These are phyloP conservation scores for Ctenomys sociabilis DNA, from an alignment of 2,113 vertebrate species.

Conservation along the genomic window DNA sequence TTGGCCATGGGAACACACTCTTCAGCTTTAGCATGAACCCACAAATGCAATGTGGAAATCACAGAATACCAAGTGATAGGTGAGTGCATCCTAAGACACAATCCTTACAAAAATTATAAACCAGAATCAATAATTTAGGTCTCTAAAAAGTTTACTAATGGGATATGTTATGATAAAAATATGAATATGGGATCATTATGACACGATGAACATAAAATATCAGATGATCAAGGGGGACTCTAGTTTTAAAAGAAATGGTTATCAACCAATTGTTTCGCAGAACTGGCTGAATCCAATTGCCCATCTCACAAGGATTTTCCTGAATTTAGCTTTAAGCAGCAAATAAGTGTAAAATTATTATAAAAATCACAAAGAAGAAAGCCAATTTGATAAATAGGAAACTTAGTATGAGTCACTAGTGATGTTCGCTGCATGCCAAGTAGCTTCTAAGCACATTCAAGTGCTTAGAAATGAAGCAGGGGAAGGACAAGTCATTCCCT, in stretches of 20 bases:
- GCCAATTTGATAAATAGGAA: not conserved
- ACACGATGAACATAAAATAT: not conserved
- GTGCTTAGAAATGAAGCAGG: not conserved
- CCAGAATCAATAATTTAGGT: not conserved
- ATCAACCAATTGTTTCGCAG: not conserved
- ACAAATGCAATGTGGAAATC: not conserved
- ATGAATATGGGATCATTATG: not conserved
- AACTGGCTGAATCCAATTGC: not conserved
- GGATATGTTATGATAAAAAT: not conserved
- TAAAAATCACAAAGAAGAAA: not conserved
- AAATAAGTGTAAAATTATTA: not conserved
- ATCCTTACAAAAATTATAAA: constrained; percentile 31
- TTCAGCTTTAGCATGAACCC: not conserved
- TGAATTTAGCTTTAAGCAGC: constrained; percentile 7
- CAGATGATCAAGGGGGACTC: not conserved
- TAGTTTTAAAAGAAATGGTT: constrained; percentile 15
- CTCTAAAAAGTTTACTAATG: constrained; percentile 1
- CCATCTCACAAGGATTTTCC: not conserved
- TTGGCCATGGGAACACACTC: not conserved
- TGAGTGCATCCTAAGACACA: not conserved
- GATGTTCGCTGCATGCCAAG: not conserved
- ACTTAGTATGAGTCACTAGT: not conserved
- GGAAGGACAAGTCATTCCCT: not conserved
- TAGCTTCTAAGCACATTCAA: not conserved
- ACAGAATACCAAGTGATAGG: not conserved